A percentile compares a stretch with the other conserved stretches of the same genome.
Conservation (phyloP, 2,113 vertebrate species). For the Gavialis gangeticus region DNA sequence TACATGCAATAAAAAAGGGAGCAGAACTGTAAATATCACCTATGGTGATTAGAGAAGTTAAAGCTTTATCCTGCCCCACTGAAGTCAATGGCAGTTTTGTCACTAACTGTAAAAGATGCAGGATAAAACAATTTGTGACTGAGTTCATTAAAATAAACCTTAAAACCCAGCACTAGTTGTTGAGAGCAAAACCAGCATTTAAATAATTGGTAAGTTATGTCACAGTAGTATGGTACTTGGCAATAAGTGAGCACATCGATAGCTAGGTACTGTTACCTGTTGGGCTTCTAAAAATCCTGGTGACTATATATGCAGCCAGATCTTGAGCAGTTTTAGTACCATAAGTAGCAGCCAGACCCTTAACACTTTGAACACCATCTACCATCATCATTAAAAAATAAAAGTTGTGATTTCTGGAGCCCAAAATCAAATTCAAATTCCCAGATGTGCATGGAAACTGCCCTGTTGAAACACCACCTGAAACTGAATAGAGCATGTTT, state of each 20-base stretch:
- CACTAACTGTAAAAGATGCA: too few relatives aligned
- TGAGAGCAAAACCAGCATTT: not conserved
- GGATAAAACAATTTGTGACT: too few relatives aligned
- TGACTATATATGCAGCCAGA: not conserved
- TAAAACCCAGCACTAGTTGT: not conserved
- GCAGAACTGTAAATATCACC: not conserved
- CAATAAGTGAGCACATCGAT: not conserved
- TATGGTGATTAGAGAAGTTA: not conserved
- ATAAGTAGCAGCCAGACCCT: constrained; percentile 20
- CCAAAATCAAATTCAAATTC: not conserved
- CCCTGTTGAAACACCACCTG: not conserved
- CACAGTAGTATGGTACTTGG: not conserved
- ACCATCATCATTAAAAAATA: not conserved
- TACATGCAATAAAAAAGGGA: not conserved
- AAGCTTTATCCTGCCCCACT: not conserved
- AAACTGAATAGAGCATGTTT: not conserved
- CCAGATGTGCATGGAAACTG: not conserved
- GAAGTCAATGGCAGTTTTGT: not conserved
- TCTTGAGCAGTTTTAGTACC: not conserved
- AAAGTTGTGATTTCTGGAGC: not conserved
- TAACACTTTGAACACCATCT: not conserved
- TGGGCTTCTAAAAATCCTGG: not conserved
- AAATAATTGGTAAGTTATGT: not conserved
- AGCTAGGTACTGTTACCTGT: not conserved
- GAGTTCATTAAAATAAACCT: not conserved